Evolutionary conservation across 2,888 invertebrate genomes (phyloP).

Genomic region (Hylaea fasciaria): DNA sequence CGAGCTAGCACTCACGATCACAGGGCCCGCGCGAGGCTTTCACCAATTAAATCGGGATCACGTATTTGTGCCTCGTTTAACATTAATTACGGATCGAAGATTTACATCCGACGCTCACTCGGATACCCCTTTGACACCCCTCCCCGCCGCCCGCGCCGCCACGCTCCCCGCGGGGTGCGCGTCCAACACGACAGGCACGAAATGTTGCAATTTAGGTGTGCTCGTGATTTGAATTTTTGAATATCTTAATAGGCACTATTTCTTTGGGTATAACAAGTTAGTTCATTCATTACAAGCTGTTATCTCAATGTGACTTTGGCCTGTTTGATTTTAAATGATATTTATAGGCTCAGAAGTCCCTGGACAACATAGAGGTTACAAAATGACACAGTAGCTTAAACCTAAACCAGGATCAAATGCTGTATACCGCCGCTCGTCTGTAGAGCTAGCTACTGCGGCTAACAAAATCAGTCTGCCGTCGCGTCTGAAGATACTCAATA

Average conservation of each 20-base stretch:
- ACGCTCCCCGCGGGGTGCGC: not conserved
- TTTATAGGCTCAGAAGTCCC: not conserved
- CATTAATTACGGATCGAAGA: slow-evolving; percentile 1
- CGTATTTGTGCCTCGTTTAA: slow-evolving; percentile 11
- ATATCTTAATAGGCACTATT: not conserved
- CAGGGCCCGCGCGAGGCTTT: not conserved
- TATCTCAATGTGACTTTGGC: not conserved
- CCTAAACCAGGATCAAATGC: no score
- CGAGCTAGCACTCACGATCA: not conserved
- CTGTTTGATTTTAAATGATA: not conserved
- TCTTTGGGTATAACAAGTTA: not conserved
- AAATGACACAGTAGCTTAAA: no score
- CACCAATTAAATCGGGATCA: slow-evolving; percentile 7
- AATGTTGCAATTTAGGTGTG: slow-evolving; percentile 9
- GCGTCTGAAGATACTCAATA: no score
- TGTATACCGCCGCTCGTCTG: no score
- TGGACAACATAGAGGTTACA: no score
- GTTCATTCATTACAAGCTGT: not conserved
- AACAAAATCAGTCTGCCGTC: no score
- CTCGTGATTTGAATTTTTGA: slow-evolving; percentile 13
- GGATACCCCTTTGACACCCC: not conserved
- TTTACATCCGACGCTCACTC: not conserved
- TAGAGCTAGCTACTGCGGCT: no score
- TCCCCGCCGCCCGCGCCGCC: no score
- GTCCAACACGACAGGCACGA: not conserved